Evolutionary conservation across 2,113 vertebrate species (phyloP).

Genomic region (Hemiprocne comata): DNA sequence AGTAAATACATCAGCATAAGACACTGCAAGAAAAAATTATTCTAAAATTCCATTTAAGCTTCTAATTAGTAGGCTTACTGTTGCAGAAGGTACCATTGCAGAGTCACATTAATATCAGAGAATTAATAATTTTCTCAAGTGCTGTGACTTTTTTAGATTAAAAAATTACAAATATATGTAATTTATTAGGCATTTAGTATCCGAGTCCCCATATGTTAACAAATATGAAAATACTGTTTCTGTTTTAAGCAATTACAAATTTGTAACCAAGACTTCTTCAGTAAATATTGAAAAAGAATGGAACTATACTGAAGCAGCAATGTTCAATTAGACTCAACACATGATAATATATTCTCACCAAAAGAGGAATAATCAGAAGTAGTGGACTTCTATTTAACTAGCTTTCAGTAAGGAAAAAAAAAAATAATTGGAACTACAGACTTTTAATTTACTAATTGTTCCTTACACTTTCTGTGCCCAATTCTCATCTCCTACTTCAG

Average conservation of each 20-base stretch:
- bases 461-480: not conserved
- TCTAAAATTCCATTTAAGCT: not conserved
- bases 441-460: not conserved
- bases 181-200: not conserved
- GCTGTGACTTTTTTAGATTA: not conserved
- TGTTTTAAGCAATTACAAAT: not conserved
- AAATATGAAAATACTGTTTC: not conserved
- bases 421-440: not conserved
- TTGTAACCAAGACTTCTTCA: not conserved
- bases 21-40: not conserved
- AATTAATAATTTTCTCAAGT: not conserved
- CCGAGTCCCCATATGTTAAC: not conserved
- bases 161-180: not conserved
- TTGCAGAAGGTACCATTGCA: not conserved
- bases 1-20: not conserved
- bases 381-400: not conserved
- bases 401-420: not conserved
- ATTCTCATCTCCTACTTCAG: not conserved
- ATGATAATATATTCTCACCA: not conserved
- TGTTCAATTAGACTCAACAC: not conserved
- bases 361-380: not conserved
- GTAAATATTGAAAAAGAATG: not conserved
- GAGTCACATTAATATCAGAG: not conserved
- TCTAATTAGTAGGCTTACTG: not conserved
- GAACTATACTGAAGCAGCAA: not conserved